Conservation (phyloP, 2,113 vertebrate genomes). For the Gila orcuttii region DNA sequence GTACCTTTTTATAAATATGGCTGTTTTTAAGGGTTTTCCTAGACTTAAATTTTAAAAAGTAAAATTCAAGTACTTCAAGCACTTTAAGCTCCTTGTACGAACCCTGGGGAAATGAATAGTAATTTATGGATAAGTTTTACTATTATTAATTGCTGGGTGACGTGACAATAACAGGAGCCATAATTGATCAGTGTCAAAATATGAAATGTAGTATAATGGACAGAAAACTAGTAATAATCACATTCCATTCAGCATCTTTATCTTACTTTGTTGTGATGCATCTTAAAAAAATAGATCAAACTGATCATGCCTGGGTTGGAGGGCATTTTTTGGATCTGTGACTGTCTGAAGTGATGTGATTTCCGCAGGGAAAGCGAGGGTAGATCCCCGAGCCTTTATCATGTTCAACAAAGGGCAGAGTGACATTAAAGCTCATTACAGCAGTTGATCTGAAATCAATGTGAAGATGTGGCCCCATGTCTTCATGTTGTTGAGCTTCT, state of each 20-base stretch:
- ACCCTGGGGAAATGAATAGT: not conserved
- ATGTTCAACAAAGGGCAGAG: constrained; percentile 45
- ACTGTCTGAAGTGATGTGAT: constrained; percentile 12
- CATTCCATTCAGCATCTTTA: not conserved
- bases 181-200: not conserved
- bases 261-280: not conserved
- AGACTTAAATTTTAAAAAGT: no score
- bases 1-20: no score
- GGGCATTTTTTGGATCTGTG: not conserved
- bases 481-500: constrained; percentile 18
- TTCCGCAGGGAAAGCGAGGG: constrained; percentile 26
- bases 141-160: not conserved
- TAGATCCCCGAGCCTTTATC: constrained; percentile 15
- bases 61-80: no score
- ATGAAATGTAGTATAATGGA: not conserved
- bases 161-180: not conserved
- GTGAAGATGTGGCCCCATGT: constrained; percentile 33
- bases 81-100: no score
- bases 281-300: not conserved
- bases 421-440: constrained; percentile 55
- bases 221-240: not conserved
- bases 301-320: not conserved
- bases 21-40: no score
- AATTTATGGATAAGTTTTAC: not conserved
- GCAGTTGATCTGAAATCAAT: constrained; percentile 56